Conservation (phyloP, 2,888 invertebrate genomes). For the Lampropteryx suffumata region DNA sequence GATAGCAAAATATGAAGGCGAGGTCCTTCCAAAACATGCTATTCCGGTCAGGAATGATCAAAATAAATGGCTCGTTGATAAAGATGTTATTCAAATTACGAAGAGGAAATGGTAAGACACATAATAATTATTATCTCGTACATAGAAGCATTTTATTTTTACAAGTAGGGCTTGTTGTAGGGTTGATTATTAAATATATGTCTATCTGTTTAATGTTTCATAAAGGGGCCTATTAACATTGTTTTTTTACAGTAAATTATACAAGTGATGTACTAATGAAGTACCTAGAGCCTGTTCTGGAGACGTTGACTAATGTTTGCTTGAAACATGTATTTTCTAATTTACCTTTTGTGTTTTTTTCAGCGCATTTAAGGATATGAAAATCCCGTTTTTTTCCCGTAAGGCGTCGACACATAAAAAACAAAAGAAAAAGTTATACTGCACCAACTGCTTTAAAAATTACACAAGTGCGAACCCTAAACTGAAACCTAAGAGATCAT, state of each 20-base stretch:
- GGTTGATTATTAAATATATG: no score
- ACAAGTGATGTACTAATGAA: no score
- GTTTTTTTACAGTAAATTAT: no score
- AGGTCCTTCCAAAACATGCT: constrained; percentile 22
- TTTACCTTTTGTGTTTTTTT: constrained; percentile 23
- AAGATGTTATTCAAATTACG: constrained; percentile 26
- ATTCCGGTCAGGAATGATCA: constrained; percentile 30
- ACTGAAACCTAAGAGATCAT: constrained; percentile 16
- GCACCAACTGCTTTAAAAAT: constrained; percentile 37
- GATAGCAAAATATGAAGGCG: constrained; percentile 17
- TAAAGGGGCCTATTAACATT: no score
- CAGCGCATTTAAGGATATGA: constrained; percentile 54
- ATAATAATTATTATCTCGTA: no score
- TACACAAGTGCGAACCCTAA: constrained; percentile 12
- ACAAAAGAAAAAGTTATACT: constrained; percentile 49
- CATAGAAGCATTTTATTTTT: no score
- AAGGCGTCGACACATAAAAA: constrained; percentile 42
- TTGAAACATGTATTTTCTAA: background rate
- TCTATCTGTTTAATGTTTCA: no score
- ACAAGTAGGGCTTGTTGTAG: no score
- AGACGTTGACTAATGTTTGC: no score
- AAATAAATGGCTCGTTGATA: constrained; percentile 27
- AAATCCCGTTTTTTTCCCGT: constrained; percentile 71
- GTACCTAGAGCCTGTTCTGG: no score
- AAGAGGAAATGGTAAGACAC: constrained; percentile 49